Percentiles rank a stretch among this genome's conserved stretches.
Evolutionary conservation across 2,797 vertebrate species (phyloP).

Genomic region (Sebastes kiyomatsui): DNA sequence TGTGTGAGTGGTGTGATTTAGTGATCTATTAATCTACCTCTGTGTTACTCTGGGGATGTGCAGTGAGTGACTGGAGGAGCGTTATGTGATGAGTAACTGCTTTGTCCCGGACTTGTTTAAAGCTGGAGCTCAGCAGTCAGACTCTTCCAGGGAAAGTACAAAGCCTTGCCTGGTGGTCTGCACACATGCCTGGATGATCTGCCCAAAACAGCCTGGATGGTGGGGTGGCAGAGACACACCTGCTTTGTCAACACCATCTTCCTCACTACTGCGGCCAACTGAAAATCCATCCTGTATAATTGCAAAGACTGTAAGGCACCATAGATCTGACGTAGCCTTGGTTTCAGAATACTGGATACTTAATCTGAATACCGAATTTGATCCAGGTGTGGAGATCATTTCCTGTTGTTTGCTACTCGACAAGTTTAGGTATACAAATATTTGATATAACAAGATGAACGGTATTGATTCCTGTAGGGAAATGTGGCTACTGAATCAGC

Average conservation of each 20-base stretch:
- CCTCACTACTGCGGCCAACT: slow-evolving; percentile 70
- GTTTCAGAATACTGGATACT: slow-evolving; percentile 25
- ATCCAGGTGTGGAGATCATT: slow-evolving; percentile 42
- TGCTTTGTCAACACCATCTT: slow-evolving; percentile 80
- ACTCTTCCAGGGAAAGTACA: slow-evolving; percentile 78
- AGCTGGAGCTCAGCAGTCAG: slow-evolving; percentile 50
- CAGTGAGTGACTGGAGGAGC: slow-evolving; percentile 36
- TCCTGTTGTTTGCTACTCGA: slow-evolving; percentile 30
- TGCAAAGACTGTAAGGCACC: slow-evolving; percentile 67
- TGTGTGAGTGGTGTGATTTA: slow-evolving; percentile 13
- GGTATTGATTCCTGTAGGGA: background rate
- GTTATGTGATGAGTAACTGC: slow-evolving; percentile 38
- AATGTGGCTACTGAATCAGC: background rate
- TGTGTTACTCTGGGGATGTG: slow-evolving; percentile 14
- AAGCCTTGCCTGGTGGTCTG: slow-evolving; percentile 83
- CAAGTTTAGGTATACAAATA: background rate
- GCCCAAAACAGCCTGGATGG: slow-evolving; percentile 77
- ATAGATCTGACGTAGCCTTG: slow-evolving; percentile 42
- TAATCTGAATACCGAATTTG: slow-evolving; percentile 12
- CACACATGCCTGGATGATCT: slow-evolving; percentile 75
- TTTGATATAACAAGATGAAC: background rate
- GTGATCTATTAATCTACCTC: slow-evolving; percentile 18
- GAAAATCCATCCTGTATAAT: slow-evolving; percentile 72
- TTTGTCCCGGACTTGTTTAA: slow-evolving; percentile 49
- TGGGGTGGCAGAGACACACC: slow-evolving; percentile 73